Conservation (phyloP, 2,797 vertebrate species). For the Coregonus suidteri region DNA sequence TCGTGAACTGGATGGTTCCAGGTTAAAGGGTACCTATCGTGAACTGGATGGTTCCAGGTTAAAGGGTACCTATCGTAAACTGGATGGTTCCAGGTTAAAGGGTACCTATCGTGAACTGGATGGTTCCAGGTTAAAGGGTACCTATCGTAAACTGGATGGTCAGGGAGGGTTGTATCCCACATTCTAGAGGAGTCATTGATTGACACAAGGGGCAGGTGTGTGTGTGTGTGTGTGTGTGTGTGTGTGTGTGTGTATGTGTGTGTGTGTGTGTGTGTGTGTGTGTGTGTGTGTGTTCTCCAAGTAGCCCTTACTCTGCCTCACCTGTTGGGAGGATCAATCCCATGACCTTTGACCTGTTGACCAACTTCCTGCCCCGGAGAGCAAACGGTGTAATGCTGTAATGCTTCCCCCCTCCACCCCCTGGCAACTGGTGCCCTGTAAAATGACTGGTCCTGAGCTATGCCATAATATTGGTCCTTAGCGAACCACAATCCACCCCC, state of each 20-base stretch:
- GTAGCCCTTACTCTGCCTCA: constrained; percentile 3
- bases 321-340: constrained; percentile 30
- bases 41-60: no score
- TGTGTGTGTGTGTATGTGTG: no score
- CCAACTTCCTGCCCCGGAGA: constrained; percentile 21
- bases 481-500: no score
- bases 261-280: no score
- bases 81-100: no score
- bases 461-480: background rate
- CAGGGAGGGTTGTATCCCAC: background rate
- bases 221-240: no score
- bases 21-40: background rate
- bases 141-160: background rate
- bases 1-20: no score
- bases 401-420: background rate
- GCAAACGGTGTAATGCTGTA: background rate
- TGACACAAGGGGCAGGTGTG: no score
- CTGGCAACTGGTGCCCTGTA: constrained; percentile 13
- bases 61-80: no score
- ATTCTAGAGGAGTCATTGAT: no score
- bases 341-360: constrained; percentile 37
- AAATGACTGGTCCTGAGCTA: background rate
- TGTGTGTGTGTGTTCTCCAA: background rate
- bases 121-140: no score
- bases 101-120: no score